phyloP scores from a whole-genome alignment of 2,113 vertebrate genomes.

The Pavo muticus region DNA sequence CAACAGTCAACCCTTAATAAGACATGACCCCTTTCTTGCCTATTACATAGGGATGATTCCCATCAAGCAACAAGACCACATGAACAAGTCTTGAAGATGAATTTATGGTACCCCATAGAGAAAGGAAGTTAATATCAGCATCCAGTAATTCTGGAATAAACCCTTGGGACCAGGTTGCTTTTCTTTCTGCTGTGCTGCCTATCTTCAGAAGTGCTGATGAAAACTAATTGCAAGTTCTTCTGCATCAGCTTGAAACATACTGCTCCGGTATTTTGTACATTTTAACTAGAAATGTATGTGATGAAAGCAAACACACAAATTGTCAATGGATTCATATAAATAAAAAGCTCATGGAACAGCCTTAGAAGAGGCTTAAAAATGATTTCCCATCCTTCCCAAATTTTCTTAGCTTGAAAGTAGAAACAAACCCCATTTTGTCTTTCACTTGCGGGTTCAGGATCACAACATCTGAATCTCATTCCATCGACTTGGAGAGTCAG shows the following conservation, averaged over 20 bases:
- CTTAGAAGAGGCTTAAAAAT: background rate
- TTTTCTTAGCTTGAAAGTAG: background rate
- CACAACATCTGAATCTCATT: background rate
- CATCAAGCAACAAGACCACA: background rate
- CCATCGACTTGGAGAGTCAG: background rate
- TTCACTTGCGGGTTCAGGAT: background rate
- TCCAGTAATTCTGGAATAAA: background rate
- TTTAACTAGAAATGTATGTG: background rate
- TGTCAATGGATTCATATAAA: background rate
- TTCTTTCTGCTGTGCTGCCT: background rate
- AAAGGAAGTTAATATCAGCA: background rate
- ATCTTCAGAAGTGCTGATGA: background rate
- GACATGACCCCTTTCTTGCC: background rate
- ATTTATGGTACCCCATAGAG: background rate
- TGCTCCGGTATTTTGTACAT: background rate
- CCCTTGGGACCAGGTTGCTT: background rate
- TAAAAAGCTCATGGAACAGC: background rate
- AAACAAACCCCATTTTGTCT: background rate
- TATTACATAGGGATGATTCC: background rate
- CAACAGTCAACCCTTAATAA: background rate
- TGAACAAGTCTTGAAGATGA: background rate
- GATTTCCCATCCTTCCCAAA: background rate
- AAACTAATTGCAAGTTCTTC: background rate
- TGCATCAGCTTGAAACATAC: background rate
- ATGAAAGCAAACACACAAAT: background rate